These are phyloP conservation scores for Tachyglossus aculeatus DNA, from an alignment of 2,797 vertebrate species.

Conservation along the genomic window DNA sequence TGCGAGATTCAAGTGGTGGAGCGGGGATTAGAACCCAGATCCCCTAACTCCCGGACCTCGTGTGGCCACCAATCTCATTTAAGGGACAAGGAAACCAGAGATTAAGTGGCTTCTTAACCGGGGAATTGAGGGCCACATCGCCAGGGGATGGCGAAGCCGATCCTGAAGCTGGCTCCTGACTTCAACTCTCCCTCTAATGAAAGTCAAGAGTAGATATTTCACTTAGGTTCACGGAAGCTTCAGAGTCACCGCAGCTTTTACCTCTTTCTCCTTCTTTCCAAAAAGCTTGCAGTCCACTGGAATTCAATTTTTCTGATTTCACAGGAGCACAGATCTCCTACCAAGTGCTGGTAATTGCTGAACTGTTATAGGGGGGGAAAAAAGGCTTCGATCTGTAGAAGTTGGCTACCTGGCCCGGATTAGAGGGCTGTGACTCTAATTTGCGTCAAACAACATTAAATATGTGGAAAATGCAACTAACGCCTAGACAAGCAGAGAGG, in stretches of 20 bases:
- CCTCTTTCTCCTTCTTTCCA: neutral
- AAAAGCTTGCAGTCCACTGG: constrained; percentile 6
- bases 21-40: no score
- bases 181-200: no score
- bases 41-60: no score
- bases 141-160: no score
- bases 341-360: constrained; percentile 61
- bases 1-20: no score
- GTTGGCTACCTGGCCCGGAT: constrained; percentile 60
- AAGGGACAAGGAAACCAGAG: no score
- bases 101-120: no score
- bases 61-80: no score
- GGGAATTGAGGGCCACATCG: no score
- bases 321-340: constrained; percentile 53
- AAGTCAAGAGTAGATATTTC: constrained; percentile 8
- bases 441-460: constrained; percentile 53
- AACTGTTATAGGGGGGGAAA: constrained; percentile 34
- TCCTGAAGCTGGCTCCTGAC: no score
- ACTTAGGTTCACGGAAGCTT: constrained; percentile 16
- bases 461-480: constrained; percentile 24
- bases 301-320: constrained; percentile 70
- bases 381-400: constrained; percentile 45
- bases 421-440: constrained; percentile 59
- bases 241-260: constrained; percentile 34
- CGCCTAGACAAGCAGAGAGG: constrained; percentile 24